phyloP scores from a whole-genome alignment of 1,140 invertebrate genomes.

The Magallana angulata region DNA sequence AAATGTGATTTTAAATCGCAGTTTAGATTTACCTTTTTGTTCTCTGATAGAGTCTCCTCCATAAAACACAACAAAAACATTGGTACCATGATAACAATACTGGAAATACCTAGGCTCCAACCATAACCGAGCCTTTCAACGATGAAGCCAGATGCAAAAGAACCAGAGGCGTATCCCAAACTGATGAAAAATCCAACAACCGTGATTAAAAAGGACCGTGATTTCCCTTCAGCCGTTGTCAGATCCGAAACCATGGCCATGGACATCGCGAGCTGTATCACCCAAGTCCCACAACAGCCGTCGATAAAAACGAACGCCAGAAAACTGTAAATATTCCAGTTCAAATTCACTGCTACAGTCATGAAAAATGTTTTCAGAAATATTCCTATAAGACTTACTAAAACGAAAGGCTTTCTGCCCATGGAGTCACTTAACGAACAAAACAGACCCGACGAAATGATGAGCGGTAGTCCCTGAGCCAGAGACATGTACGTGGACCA shows the following conservation, averaged over 20 bases:
- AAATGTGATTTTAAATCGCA: not conserved
- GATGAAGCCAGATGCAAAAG: constrained; percentile 12
- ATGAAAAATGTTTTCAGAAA: constrained; percentile 37
- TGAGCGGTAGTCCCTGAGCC: constrained; percentile 39
- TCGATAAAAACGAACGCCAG: constrained; percentile 38
- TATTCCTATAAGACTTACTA: constrained; percentile 36
- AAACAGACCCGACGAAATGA: constrained; percentile 34
- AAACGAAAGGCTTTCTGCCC: constrained; percentile 45
- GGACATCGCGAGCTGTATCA: not conserved
- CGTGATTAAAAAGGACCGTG: constrained; percentile 1
- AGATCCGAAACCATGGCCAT: constrained; percentile 22
- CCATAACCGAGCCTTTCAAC: not conserved
- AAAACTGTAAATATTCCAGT: constrained; percentile 28
- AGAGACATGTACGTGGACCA: constrained; percentile 37
- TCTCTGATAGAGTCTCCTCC: not conserved
- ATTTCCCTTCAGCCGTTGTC: not conserved
- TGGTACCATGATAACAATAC: not conserved
- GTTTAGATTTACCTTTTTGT: not conserved
- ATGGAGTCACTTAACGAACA: constrained; percentile 39
- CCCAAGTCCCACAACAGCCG: constrained; percentile 37
- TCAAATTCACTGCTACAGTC: constrained; percentile 10
- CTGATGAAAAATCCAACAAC: constrained; percentile 15
- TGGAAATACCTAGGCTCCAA: not conserved
- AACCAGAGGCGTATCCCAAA: not conserved
- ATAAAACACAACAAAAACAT: not conserved